Percentiles rank a stretch among this genome's conserved stretches.
phyloP scores from a whole-genome alignment of 2,797 vertebrate genomes.

The Champsocephalus gunnari region DNA sequence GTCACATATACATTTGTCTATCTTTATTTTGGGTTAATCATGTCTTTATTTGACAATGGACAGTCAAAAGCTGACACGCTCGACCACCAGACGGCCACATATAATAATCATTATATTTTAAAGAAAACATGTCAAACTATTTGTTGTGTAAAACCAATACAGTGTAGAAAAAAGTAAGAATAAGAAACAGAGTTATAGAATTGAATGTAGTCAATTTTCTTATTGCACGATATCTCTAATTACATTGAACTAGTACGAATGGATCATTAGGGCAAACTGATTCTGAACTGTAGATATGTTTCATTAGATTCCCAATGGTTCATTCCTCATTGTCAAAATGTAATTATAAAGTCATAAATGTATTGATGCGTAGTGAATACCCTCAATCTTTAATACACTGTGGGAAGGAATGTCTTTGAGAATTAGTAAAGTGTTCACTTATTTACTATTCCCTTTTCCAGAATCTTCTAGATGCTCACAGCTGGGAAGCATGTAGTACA shows the following conservation, averaged over 20 bases:
- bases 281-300: constrained; percentile 30
- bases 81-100: neutral
- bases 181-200: neutral
- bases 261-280: constrained; percentile 32
- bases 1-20: neutral
- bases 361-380: constrained; percentile 15
- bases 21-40: neutral
- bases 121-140: too few relatives aligned
- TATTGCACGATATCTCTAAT: constrained; percentile 45
- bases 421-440: neutral
- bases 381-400: neutral
- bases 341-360: constrained; percentile 53
- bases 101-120: neutral
- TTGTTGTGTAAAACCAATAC: too few relatives aligned
- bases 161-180: too few relatives aligned
- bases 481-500: constrained; percentile 23
- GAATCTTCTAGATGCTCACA: neutral
- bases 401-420: neutral
- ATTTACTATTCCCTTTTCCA: neutral
- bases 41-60: too few relatives aligned
- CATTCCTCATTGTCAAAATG: constrained; percentile 40
- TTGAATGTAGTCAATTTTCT: constrained; percentile 10
- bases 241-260: constrained; percentile 39
- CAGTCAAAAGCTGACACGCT: neutral
- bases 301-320: constrained; percentile 46